Evolutionary conservation across 1,140 invertebrate species (phyloP), one percentile per base, ranked within the genome.

Genomic region (Ceratitis capitata): DNA sequence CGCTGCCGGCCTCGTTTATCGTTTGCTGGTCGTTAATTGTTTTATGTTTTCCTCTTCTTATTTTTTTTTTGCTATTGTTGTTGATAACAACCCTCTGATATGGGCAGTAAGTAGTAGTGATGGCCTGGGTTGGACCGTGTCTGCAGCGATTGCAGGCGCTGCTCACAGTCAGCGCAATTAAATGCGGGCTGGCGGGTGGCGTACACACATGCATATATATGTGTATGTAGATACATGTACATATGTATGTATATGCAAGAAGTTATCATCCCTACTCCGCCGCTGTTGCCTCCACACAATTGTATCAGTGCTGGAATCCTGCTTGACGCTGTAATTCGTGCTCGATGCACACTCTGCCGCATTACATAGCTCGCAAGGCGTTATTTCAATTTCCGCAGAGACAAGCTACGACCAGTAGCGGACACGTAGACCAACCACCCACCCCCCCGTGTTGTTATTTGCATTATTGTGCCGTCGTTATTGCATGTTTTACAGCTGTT

Each of bases 21-120:
- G 39, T 78, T 78, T 26, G 69, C 39, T 16, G 39, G 4, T 47
- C 69, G 69, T 78, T 35, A n/a, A 32, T 78, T 78, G 69, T 19
- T 69, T n/a, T n/a, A n/a, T 69, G 32, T 69, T 69, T n/a, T n/a
- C n/a, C n/a, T 6, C n/a, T 26, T 61, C n/a, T 19, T 61, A 26
- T 61, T n/a, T n/a, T 29, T 45, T 47, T 78, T 35, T 69, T 69
- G 64, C 19, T 39, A 14, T 39, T 69, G 64, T 69, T 69, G 35
- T 45, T 78, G 69, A 78, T 78, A 78, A 45, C 69, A 78, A 78
- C 39, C 69, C 58, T 39, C 69, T 45, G 69, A 78, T 78, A 78
- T 78, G 69, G 51, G 39, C 19, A 45, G 39, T 78, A 10, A 16
- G n/a, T n/a, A n/a, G n/a, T n/a, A n/a, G n/a, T n/a, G 19, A 23